Conservation (phyloP, 2,113 vertebrate genomes). For the Thymallus thymallus region DNA sequence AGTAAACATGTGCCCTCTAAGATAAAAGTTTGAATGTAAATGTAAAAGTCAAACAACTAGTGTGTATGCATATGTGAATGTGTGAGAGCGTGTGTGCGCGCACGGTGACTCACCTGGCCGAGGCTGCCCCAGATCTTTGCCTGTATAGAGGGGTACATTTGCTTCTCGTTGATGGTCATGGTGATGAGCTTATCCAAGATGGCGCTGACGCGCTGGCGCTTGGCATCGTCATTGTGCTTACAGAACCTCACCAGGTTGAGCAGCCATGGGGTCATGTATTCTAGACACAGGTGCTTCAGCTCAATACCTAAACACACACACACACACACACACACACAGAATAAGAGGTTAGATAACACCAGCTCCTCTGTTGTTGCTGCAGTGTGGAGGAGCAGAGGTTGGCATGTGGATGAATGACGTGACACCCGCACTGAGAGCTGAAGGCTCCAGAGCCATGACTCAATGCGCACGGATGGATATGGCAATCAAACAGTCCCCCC, state of each 20-base stretch:
- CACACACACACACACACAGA: neutral
- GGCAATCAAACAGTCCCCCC: neutral
- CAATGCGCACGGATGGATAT: neutral
- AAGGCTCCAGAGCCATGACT: neutral
- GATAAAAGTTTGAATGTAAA: too few relatives aligned
- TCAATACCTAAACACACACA: conserved; percentile 84
- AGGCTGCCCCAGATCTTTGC: conserved; percentile 99
- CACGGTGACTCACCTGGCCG: conserved; percentile 81
- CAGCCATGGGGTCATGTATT: conserved; percentile 99
- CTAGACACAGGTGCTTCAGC: conserved; percentile 95
- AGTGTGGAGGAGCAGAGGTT: too few relatives aligned
- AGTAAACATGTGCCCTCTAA: neutral
- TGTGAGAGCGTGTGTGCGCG: too few relatives aligned
- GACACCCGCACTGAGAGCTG: too few relatives aligned
- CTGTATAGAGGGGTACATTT: conserved; percentile 99
- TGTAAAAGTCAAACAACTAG: neutral
- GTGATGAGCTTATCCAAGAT: conserved; percentile 98
- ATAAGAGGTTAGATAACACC: too few relatives aligned
- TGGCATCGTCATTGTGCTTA: conserved; percentile 96
- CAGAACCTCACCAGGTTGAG: conserved; percentile 98
- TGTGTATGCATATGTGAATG: neutral
- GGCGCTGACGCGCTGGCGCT: conserved; percentile 93
- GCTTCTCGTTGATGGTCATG: conserved; percentile 99
- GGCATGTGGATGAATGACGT: too few relatives aligned
- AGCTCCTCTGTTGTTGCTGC: neutral